A percentile compares a stretch with the other conserved stretches of the same genome.
Conservation (phyloP, 2,797 vertebrate species). For the Prionace glauca region DNA sequence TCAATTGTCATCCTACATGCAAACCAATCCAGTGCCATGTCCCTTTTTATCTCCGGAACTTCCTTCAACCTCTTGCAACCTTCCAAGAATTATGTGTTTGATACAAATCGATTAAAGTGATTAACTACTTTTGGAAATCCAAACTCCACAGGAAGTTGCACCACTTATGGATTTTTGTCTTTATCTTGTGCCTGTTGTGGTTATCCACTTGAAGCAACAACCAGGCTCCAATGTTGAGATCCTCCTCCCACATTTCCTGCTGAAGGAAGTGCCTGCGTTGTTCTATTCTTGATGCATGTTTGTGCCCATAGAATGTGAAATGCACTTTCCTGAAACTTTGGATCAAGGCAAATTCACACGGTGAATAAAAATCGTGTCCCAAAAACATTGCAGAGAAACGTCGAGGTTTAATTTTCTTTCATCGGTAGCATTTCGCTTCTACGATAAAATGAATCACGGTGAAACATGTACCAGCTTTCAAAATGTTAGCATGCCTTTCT, state of each 20-base stretch:
- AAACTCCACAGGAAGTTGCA: not conserved
- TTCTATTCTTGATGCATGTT: not conserved
- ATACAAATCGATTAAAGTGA: not conserved
- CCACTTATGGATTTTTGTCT: not conserved
- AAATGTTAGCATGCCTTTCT: not conserved
- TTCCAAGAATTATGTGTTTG: not conserved
- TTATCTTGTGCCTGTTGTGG: not conserved
- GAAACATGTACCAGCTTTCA: not conserved
- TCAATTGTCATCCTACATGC: not conserved
- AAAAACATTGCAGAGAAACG: not conserved
- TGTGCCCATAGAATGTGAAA: not conserved
- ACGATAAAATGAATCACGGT: not conserved
- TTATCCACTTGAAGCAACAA: not conserved
- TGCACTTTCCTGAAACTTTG: not conserved
- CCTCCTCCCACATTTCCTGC: not conserved
- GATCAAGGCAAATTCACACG: not conserved
- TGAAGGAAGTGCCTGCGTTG: not conserved
- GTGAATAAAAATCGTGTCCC: not conserved
- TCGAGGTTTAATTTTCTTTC: not conserved
- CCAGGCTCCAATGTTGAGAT: not conserved
- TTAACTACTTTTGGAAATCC: not conserved
- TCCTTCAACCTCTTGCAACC: not conserved
- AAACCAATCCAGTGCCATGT: not conserved
- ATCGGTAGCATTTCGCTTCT: not conserved
- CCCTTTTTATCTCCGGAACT: not conserved